Percentiles rank a stretch among this genome's conserved stretches.
phyloP scores from a whole-genome alignment of 2,888 invertebrate species.

The Hedya salicella region DNA sequence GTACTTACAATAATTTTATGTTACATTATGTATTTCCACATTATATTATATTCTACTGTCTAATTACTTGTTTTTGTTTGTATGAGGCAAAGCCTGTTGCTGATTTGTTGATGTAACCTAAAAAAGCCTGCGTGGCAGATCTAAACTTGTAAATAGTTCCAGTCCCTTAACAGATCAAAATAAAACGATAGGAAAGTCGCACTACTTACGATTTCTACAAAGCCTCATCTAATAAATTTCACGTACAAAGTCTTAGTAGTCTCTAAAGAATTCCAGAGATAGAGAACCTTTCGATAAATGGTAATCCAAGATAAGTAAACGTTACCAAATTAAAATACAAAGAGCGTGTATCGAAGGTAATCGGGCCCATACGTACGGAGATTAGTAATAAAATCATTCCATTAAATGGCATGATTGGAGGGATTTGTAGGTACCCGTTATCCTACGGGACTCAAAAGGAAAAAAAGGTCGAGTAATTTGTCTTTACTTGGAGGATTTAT shows the following conservation, averaged over 20 bases:
- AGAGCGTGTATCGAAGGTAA: constrained; percentile 36
- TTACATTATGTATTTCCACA: neutral
- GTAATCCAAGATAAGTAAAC: constrained; percentile 19
- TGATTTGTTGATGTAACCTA: too few relatives aligned
- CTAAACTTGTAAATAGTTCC: too few relatives aligned
- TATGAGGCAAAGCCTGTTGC: too few relatives aligned
- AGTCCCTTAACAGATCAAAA: too few relatives aligned
- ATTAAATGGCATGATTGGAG: constrained; percentile 68
- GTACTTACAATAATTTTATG: neutral
- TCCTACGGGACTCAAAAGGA: constrained; percentile 68
- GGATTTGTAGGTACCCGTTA: constrained; percentile 71
- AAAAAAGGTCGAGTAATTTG: constrained; percentile 79
- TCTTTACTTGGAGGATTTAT: constrained; percentile 79
- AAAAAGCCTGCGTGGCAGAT: too few relatives aligned
- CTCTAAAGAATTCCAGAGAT: constrained; percentile 20
- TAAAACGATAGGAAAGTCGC: neutral
- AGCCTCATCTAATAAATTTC: neutral
- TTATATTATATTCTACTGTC: too few relatives aligned
- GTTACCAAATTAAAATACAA: constrained; percentile 33
- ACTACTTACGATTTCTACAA: too few relatives aligned
- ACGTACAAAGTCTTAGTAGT: neutral
- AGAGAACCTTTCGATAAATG: constrained; percentile 3
- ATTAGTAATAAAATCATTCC: constrained; percentile 72
- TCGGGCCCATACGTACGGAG: constrained; percentile 41
- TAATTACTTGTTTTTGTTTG: too few relatives aligned